Evolutionary conservation across 2,113 vertebrate species (phyloP).

Genomic region (Callospermophilus lateralis): DNA sequence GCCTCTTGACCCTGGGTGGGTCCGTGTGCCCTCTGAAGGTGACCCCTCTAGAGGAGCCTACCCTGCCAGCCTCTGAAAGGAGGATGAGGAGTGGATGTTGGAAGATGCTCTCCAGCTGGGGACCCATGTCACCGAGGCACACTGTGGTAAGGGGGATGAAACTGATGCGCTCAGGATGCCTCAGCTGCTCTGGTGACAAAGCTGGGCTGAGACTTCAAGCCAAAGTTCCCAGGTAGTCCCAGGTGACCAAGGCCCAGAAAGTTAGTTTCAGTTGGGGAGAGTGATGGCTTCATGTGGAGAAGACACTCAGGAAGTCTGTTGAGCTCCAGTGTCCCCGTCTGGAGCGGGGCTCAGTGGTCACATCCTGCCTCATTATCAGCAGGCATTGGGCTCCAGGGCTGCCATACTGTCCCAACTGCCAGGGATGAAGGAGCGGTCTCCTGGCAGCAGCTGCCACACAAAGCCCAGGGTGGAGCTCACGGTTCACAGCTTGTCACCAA

Average conservation of each 20-base stretch:
- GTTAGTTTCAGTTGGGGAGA: not conserved
- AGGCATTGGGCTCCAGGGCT: not conserved
- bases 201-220: not conserved
- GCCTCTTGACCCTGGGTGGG: not conserved
- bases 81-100: not conserved
- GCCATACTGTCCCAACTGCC: not conserved
- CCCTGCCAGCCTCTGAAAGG: not conserved
- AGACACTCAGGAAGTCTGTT: not conserved
- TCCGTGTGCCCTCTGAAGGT: not conserved
- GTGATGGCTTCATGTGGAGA: fast-evolving
- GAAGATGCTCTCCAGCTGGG: not conserved
- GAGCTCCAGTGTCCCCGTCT: too few relatives aligned
- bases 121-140: not conserved
- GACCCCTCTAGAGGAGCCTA: fast-evolving
- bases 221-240: too few relatives aligned
- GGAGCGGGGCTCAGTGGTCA: not conserved
- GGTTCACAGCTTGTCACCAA: not conserved
- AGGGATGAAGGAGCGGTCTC: not conserved
- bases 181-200: not conserved
- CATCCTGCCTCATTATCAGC: not conserved
- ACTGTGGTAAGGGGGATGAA: too few relatives aligned
- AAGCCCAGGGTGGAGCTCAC: not conserved
- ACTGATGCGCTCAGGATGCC: not conserved
- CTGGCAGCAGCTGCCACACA: fast-evolving
- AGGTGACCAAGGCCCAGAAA: not conserved